Conservation (phyloP, 53 echinoderm and acorn worm species). For the Antedon mediterranea region DNA sequence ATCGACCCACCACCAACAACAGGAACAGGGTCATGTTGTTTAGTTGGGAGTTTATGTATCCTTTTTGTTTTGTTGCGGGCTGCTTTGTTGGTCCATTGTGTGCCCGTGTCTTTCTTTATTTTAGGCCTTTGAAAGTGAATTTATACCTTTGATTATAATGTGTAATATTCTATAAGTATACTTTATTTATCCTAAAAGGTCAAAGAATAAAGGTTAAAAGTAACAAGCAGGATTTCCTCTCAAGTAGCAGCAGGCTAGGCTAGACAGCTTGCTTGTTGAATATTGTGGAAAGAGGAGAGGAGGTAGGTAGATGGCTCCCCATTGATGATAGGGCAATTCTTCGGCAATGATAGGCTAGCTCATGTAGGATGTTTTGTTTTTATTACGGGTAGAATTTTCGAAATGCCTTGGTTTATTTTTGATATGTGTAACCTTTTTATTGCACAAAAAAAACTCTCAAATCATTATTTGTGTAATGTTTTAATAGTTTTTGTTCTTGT, state of each 20-base stretch:
- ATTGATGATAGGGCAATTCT: too few relatives aligned
- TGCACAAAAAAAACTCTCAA: too few relatives aligned
- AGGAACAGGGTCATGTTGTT: constrained; percentile 1
- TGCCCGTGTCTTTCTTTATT: not conserved
- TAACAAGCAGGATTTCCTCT: not conserved
- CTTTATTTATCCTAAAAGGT: not conserved
- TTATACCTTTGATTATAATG: not conserved
- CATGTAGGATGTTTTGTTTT: too few relatives aligned
- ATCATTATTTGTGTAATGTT: too few relatives aligned
- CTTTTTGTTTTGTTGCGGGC: not conserved
- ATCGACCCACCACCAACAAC: constrained; percentile 1
- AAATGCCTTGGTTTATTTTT: too few relatives aligned
- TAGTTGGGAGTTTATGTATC: too few relatives aligned
- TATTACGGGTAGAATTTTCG: too few relatives aligned
- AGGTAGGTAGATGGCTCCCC: not conserved
- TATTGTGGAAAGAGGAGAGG: not conserved
- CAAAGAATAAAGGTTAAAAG: not conserved
- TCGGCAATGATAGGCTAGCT: too few relatives aligned
- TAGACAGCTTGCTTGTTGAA: not conserved
- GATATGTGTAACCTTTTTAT: too few relatives aligned
- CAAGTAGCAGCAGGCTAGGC: not conserved
- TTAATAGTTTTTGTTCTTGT: too few relatives aligned
- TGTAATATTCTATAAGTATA: not conserved
- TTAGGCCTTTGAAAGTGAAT: not conserved
- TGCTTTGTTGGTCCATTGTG: not conserved